A percentile compares a stretch with the other conserved stretches of the same genome.
Evolutionary conservation across 2,888 invertebrate genomes (phyloP).

Genomic region (Liodrosophila aerea): DNA sequence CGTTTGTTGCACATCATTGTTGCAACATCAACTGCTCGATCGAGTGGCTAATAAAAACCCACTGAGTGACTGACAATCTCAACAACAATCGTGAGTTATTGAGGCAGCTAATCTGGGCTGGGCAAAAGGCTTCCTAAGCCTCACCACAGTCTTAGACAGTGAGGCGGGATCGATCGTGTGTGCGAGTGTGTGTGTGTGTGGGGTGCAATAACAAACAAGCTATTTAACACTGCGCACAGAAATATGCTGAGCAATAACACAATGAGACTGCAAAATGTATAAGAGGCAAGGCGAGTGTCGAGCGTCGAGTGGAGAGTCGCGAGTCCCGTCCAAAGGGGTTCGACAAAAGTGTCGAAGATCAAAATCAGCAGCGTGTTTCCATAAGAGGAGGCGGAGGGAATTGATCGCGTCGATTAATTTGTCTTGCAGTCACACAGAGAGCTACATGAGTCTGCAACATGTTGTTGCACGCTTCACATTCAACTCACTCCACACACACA

Average conservation of each 20-base stretch:
- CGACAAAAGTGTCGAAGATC: constrained; percentile 72
- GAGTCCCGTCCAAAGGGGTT: constrained; percentile 12
- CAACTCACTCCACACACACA: background rate
- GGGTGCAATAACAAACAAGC: constrained; percentile 74
- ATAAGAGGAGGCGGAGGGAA: constrained; percentile 61
- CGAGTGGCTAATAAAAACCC: constrained; percentile 67
- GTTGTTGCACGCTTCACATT: constrained; percentile 28
- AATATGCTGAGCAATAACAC: constrained; percentile 62
- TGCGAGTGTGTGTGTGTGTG: constrained; percentile 35
- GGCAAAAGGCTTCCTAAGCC: background rate
- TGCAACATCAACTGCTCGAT: constrained; percentile 69
- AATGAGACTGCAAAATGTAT: constrained; percentile 64
- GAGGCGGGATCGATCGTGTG: constrained; percentile 50
- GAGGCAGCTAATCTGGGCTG: constrained; percentile 62
- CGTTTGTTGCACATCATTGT: constrained; percentile 73
- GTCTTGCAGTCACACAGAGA: constrained; percentile 64
- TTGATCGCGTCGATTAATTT: constrained; percentile 81
- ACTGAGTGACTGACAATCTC: constrained; percentile 75
- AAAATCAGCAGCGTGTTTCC: constrained; percentile 69
- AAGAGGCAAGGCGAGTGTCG: too few relatives aligned
- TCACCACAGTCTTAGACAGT: constrained; percentile 54
- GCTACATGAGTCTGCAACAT: constrained; percentile 72
- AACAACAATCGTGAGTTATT: constrained; percentile 76
- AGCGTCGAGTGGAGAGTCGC: too few relatives aligned
- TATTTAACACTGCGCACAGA: constrained; percentile 73